Evolutionary conservation across 2,113 vertebrate species (phyloP), one percentile per base, ranked within the genome.

Genomic region (Erythrocercus mccallii): DNA sequence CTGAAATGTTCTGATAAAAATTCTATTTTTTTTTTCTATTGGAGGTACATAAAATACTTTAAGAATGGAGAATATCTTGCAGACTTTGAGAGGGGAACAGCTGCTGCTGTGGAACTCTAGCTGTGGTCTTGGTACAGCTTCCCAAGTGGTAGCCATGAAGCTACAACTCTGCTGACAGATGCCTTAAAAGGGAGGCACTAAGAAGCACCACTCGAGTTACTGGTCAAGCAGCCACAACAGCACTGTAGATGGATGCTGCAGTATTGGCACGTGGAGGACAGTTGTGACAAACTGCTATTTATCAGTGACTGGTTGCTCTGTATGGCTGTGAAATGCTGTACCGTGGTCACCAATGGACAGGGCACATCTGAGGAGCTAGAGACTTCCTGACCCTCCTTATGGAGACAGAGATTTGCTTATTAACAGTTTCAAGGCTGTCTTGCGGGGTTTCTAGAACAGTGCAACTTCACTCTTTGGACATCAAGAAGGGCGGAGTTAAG

Each of bases 301-400:
- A 40, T 74, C 57, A 33, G 2, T 19, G 81, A 37, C 78, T 81
- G 51, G 33, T 69, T 60, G 3, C 37, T 64, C 10, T 3, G 24
- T 11, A 25, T 12, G 69, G 53, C 57, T 86, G 69, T 51, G 68
- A 82, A 72, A 72, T 0, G 14, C 57, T 68, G 24, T 13, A 19
- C 23, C 0, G 0, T 27, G 27, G 35, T n/a, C 2, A 4, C 45
- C 27, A 22, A 11, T 12, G 23, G 18, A 40, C 25, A 69, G 8
- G 1, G 25, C 23, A 35, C n/a, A 86, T 23, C 50, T 47, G 65
- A 57, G n/a, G 53, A 65, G 48, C 53, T 77, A 62, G 71, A 73
- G 58, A 77, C 3, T 4, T 70, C 62, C 38, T 1, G 1, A 30
- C 25, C 3, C 20, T 86, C 47, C 23, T 53, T 38, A 42, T 7